Conservation (phyloP, 2,113 vertebrate genomes). For the Scomber colias region DNA sequence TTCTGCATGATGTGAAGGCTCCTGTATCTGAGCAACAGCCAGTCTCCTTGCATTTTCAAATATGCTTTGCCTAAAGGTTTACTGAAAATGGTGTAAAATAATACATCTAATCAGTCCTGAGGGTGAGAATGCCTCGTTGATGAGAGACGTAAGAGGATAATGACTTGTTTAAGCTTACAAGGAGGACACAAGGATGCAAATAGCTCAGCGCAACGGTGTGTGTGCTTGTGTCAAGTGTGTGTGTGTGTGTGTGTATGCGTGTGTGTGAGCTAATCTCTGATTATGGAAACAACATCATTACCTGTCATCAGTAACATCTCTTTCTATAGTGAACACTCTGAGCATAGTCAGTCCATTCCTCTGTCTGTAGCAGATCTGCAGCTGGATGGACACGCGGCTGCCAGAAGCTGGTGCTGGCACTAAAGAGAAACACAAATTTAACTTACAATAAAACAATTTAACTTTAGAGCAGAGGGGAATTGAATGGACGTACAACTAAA, state of each 20-base stretch:
- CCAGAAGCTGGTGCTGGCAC: slow-evolving; percentile 42
- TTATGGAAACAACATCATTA: slow-evolving; percentile 39
- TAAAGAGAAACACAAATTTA: not conserved
- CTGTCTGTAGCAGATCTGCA: slow-evolving; percentile 77
- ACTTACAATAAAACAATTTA: not conserved
- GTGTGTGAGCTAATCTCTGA: not conserved
- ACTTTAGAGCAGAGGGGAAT: not conserved
- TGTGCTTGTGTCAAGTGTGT: not conserved
- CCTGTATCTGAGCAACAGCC: slow-evolving; percentile 52
- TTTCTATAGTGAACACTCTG: slow-evolving; percentile 71
- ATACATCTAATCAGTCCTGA: slow-evolving; percentile 34
- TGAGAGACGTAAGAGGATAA: slow-evolving; percentile 53
- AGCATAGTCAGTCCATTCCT: slow-evolving; percentile 74
- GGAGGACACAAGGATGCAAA: slow-evolving; percentile 10
- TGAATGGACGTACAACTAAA: not conserved
- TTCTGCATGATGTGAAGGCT: slow-evolving; percentile 28
- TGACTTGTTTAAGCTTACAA: slow-evolving; percentile 28
- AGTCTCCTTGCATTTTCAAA: slow-evolving; percentile 34
- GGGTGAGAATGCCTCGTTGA: slow-evolving; percentile 18
- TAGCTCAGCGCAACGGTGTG: not conserved
- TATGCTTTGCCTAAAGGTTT: slow-evolving; percentile 30
- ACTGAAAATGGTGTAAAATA: slow-evolving; percentile 44
- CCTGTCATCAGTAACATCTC: slow-evolving; percentile 78
- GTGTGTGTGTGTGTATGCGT: not conserved
- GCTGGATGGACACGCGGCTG: slow-evolving; percentile 74